Conservation (phyloP, 2,113 vertebrate genomes). For the Ursus arctos region DNA sequence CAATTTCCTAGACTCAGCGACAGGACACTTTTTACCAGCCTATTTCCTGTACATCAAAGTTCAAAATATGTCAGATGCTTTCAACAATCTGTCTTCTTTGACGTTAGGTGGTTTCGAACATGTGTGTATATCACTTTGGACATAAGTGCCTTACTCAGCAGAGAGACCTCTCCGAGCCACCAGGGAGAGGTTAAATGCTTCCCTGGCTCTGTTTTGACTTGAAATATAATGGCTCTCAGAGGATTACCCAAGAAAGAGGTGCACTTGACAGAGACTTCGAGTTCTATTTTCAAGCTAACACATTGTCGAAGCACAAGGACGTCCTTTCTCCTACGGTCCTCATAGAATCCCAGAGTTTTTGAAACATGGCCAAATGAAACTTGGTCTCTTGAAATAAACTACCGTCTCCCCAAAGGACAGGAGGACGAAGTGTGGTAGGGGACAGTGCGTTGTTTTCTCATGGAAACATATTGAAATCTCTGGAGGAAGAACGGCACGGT, state of each 20-base stretch:
- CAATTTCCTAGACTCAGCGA: not conserved
- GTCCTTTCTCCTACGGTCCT: not conserved
- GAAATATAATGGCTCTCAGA: not conserved
- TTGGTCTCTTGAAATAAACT: not conserved
- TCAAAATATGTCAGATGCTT: constrained; percentile 45
- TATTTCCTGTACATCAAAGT: constrained; percentile 26
- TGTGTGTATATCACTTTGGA: not conserved
- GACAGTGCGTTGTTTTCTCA: not conserved
- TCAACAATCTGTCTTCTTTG: not conserved
- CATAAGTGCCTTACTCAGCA: not conserved
- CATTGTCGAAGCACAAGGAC: not conserved
- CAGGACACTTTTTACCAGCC: not conserved
- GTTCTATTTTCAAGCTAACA: not conserved
- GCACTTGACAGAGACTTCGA: not conserved
- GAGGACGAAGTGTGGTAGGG: not conserved
- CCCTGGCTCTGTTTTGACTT: not conserved
- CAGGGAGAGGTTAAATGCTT: not conserved
- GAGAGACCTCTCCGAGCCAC: not conserved
- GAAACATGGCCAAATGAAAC: not conserved
- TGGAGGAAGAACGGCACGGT: not conserved
- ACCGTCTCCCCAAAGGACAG: not conserved
- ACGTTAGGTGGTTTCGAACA: not conserved
- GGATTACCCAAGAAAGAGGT: not conserved
- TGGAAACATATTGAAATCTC: not conserved
- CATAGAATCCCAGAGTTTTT: not conserved